Evolutionary conservation across 1,140 invertebrate species (phyloP), one percentile per base, ranked within the genome.

Genomic region (Drosophila dunni): DNA sequence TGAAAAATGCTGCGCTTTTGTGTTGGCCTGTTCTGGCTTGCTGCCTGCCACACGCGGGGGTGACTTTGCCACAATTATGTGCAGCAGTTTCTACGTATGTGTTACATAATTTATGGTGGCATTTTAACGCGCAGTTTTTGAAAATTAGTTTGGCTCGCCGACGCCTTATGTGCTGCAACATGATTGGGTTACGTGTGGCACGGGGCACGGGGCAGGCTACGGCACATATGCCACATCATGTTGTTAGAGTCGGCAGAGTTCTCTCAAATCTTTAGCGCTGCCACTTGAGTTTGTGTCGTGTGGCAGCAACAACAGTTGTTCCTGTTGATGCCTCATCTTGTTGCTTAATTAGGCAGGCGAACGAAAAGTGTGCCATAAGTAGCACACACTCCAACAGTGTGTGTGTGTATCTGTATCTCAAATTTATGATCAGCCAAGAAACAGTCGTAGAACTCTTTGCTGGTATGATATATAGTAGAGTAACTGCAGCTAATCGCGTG

Each of bases 71-170:
- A 36, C 33, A 29, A 6, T 6, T 20, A 24, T 20, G 17, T 20
- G 36, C 36, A 8, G n/a, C 34, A 24, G 24, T 29, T 5, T 5
- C 1, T 29, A 29, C 65, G 40, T 46, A 45, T 48, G 11, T 60
- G 58, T 53, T 73, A 71, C 42, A 84, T 89, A 89, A 89, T 90
- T 89, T 89, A 89, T 89, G 84, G 84, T 89, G 84, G 80, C 83
- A 88, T 69, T 88, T 88, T 83, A 89, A 78, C 84, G 83, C 67
- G 58, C 50, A 62, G 70, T 75, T 72, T 73, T 66, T 58, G 42
- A 78, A 81, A 88, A 88, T 80, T 80, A 45, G 70, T 80, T 75
- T 78, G 72, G 51, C 46, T 68, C 63, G 61, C 38, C 24, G 65
- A 75, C 38, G 57, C 57, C 46, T 58, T 61, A 73, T 73, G 69